Conservation (phyloP, 1,140 invertebrate genomes). For the Aphaenogaster rudis region DNA sequence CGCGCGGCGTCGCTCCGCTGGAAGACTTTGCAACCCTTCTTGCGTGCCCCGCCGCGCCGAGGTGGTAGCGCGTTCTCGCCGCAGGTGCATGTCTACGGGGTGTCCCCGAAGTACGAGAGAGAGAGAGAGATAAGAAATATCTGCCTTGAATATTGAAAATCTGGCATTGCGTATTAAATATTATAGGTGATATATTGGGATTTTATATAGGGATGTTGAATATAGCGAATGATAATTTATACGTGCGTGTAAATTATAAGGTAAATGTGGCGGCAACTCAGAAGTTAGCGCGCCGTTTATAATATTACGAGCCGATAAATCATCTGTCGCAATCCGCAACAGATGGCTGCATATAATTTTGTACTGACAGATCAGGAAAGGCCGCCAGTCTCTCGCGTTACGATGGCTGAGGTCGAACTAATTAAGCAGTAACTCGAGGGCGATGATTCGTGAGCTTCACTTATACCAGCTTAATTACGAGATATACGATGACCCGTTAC, state of each 20-base stretch:
- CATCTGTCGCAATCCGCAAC: slow-evolving; percentile 36
- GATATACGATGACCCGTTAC: slow-evolving; percentile 70
- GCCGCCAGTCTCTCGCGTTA: neutral
- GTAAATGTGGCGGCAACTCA: neutral
- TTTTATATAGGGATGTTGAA: neutral
- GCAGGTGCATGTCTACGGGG: slow-evolving; percentile 68
- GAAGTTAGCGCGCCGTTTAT: slow-evolving; percentile 13
- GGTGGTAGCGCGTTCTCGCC: slow-evolving; percentile 47
- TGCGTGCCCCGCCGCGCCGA: slow-evolving; percentile 16
- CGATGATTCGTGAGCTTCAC: slow-evolving; percentile 56
- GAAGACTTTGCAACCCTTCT: slow-evolving; percentile 72
- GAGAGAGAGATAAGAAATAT: neutral
- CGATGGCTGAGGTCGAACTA: slow-evolving; percentile 47
- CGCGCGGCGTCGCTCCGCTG: slow-evolving; percentile 32
- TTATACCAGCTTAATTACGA: slow-evolving; percentile 68
- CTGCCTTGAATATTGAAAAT: neutral
- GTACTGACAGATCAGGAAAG: slow-evolving; percentile 38
- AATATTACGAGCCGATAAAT: slow-evolving; percentile 40
- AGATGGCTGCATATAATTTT: slow-evolving; percentile 54
- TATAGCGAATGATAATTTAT: neutral
- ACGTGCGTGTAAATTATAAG: slow-evolving; percentile 2
- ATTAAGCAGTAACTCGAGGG: slow-evolving; percentile 56
- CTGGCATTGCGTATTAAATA: neutral
- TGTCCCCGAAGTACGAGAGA: slow-evolving; percentile 44
- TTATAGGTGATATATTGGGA: no score